A percentile compares a stretch with the other conserved stretches of the same genome.
Conservation (phyloP, 2,113 vertebrate genomes). For the Melanocharis versteri region DNA sequence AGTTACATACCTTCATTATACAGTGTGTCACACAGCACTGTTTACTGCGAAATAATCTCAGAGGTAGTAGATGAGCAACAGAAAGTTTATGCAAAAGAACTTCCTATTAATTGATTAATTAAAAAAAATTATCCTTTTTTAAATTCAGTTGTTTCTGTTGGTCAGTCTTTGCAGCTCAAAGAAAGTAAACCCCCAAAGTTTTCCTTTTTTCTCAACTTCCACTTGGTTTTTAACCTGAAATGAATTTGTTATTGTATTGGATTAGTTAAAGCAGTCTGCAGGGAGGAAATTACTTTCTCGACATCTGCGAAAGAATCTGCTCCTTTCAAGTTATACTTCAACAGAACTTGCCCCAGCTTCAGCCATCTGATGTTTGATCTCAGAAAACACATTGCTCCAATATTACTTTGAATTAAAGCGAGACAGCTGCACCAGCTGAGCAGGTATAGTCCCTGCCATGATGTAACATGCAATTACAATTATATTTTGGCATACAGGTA, state of each 20-base stretch:
- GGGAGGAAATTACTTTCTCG: neutral
- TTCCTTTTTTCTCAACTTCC: neutral
- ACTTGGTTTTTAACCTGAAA: neutral
- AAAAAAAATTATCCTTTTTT: neutral
- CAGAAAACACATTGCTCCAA: neutral
- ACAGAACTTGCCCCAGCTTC: neutral
- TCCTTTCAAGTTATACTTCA: neutral
- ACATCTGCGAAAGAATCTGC: neutral
- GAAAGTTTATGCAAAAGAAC: neutral
- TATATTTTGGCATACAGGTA: neutral
- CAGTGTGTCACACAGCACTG: neutral
- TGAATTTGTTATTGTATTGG: neutral
- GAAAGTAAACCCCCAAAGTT: neutral
- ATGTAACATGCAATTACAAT: neutral
- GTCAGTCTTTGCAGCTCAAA: neutral
- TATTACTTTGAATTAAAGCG: neutral
- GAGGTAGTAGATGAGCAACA: neutral
- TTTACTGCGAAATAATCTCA: neutral
- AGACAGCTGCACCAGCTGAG: neutral
- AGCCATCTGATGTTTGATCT: neutral
- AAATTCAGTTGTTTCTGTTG: neutral
- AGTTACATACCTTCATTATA: neutral
- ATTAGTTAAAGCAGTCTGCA: neutral
- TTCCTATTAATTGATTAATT: neutral
- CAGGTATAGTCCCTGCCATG: neutral